These are phyloP conservation scores for Drosophila putrida DNA, from an alignment of 2,888 invertebrate species.

Conservation along the genomic window DNA sequence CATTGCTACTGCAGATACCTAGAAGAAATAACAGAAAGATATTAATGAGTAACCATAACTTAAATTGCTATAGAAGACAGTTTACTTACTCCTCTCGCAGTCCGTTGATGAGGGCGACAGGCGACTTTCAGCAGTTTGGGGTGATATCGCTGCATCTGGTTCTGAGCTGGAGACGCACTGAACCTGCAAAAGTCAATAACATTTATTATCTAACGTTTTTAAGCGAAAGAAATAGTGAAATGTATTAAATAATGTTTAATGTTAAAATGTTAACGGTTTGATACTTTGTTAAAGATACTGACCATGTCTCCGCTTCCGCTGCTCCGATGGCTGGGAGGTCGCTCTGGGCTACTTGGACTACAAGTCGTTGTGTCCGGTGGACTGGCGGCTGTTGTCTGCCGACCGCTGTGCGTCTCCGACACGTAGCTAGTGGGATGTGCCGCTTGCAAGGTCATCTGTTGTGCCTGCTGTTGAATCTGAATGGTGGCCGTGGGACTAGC, in stretches of 20 bases:
- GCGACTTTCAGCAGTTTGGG: slow-evolving; percentile 83
- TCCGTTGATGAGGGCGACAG: slow-evolving; percentile 85
- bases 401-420: slow-evolving; percentile 64
- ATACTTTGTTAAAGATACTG: not conserved
- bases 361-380: slow-evolving; percentile 95
- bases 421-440: slow-evolving; percentile 75
- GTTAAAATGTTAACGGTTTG: not conserved
- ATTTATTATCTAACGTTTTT: not conserved
- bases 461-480: slow-evolving; percentile 86
- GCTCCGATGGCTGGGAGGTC: slow-evolving; percentile 85
- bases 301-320: slow-evolving; percentile 86
- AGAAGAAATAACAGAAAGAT: not conserved
- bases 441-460: slow-evolving; percentile 56
- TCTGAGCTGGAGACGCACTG: slow-evolving; percentile 95
- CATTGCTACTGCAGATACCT: slow-evolving; percentile 65
- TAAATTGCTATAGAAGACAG: not conserved
- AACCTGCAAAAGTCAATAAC: slow-evolving; percentile 88
- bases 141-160: slow-evolving; percentile 89
- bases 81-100: slow-evolving; percentile 82
- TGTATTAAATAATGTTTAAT: too few species aligned
- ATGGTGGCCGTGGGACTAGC: slow-evolving; percentile 91
- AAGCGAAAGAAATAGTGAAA: too few species aligned
- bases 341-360: slow-evolving; percentile 89
- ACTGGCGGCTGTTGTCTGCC: slow-evolving; percentile 86
- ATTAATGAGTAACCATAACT: not conserved